Base-by-base conservation (phyloP, 2,888 invertebrate species). In the Zootermopsis nevadensis region DNA sequence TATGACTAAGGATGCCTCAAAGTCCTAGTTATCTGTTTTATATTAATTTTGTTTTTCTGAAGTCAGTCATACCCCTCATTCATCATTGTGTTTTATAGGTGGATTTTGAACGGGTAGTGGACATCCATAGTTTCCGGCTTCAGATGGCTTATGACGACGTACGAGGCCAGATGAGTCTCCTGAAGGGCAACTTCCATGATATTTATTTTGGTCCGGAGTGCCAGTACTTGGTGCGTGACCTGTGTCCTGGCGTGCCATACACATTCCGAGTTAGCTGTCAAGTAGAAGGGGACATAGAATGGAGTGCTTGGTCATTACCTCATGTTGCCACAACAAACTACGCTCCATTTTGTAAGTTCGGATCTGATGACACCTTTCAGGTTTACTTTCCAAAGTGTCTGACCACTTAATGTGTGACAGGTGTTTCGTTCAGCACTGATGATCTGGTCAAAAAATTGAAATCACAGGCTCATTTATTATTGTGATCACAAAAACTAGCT, bases 251-350 rank as follows among this genome's bases (percentile, higher is more conserved):
- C 84, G 89, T 89, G 81, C 87, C 88, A 3, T 92, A 92, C 87
- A 91, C 92, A 4, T 91, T 92, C 86, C 88, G 92, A 86, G 91
- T 92, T 7, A 90, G 91, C 86, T 90, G 92, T 81, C 89, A 90
- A 85, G 89, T 88, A 42, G 90, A 91, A 84, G 90, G 89, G 3
- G 87, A 87, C 27, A 86, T 86, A 0, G 87, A 88, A 48, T 91
- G 91, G 90, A 90, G 90, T 85, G 89, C 91, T 8, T 93, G 92
- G 92, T 92, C 92, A 82, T 87, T 91, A 60, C 91, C 91, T 10
- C 88, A 90, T 84, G 88, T 90, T 22, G 89, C 90, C n/a, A 86
- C 86, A 80, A 92, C 92, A 0, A 88, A 88, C 35, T 88, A 91
- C 77, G 88, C 89, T 27, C 90, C 91, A 79, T 92, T 91, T 87